Percentiles rank a stretch among this genome's conserved stretches.
phyloP scores from a whole-genome alignment of 1,140 invertebrate species.

The Ephestia elutella region DNA sequence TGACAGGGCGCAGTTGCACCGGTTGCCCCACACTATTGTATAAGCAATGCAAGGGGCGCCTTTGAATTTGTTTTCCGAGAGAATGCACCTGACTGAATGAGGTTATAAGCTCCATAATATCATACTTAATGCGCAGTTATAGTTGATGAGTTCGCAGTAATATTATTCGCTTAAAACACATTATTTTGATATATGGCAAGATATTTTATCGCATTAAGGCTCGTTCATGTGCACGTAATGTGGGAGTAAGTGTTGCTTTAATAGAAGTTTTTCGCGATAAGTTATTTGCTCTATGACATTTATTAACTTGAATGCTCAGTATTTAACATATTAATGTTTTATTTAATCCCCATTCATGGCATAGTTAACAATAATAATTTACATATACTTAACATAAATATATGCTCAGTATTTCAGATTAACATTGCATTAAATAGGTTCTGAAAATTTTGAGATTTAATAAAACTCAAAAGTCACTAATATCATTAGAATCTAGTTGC shows the following conservation, averaged over 20 bases:
- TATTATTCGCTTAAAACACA: slow-evolving; percentile 1
- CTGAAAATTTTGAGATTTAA: no score
- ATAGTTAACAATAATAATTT: no score
- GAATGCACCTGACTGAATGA: slow-evolving; percentile 4
- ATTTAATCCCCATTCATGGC: no score
- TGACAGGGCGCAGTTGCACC: slow-evolving; percentile 38
- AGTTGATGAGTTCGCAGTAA: not conserved
- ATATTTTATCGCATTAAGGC: slow-evolving; percentile 3
- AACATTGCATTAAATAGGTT: no score
- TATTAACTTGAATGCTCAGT: no score
- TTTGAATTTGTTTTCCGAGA: slow-evolving; percentile 10
- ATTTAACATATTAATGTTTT: no score
- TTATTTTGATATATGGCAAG: slow-evolving; percentile 5
- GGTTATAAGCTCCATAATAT: not conserved
- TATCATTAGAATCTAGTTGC: no score
- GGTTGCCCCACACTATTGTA: slow-evolving; percentile 11
- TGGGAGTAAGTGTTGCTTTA: not conserved
- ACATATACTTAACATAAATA: no score
- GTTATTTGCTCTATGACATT: no score
- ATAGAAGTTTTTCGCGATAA: not conserved
- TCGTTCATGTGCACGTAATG: not conserved
- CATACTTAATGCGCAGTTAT: not conserved
- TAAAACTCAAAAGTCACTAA: no score
- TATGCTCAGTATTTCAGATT: no score
- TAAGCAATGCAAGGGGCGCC: slow-evolving; percentile 2